Evolutionary conservation across 2,888 invertebrate species (phyloP).

Genomic region (Leucozona laternaria): DNA sequence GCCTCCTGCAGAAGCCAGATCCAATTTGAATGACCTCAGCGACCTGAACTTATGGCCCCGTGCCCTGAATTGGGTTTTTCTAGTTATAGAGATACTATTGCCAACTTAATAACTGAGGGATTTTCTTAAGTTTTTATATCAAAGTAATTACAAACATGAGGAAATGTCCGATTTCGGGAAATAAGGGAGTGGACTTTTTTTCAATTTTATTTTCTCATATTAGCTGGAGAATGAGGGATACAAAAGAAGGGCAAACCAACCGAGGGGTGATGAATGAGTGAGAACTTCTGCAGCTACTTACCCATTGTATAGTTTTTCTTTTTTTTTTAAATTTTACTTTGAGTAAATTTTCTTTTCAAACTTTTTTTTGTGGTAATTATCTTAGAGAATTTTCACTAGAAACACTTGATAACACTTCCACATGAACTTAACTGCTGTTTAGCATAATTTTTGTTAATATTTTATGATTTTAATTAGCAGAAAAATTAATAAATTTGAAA

Average conservation of each 20-base stretch:
- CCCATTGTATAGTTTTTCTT: conserved; percentile 60
- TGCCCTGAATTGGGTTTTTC: conserved; percentile 29
- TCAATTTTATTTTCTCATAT: conserved; percentile 60
- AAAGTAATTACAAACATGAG: not conserved
- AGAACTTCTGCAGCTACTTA: conserved; percentile 59
- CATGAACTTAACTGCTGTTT: conserved; percentile 54
- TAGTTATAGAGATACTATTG: not conserved
- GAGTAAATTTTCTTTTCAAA: conserved; percentile 39
- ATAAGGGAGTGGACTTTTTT: conserved; percentile 82
- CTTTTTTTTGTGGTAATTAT: conserved; percentile 49
- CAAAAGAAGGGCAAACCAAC: conserved; percentile 10
- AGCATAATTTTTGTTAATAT: conserved; percentile 68
- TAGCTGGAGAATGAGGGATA: conserved; percentile 44
- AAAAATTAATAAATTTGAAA: conserved; percentile 58
- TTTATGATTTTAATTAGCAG: conserved; percentile 52
- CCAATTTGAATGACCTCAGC: conserved; percentile 73
- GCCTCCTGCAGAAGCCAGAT: not conserved
- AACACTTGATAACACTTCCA: conserved; percentile 70
- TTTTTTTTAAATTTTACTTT: not conserved
- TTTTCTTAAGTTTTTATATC: conserved; percentile 6
- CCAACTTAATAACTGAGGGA: not conserved
- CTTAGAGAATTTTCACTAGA: conserved; percentile 54
- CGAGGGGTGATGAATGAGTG: conserved; percentile 39
- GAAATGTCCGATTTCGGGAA: conserved; percentile 48
- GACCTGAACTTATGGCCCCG: conserved; percentile 61